phyloP scores from a whole-genome alignment of 2,888 invertebrate genomes.

The Spilarctia lutea region DNA sequence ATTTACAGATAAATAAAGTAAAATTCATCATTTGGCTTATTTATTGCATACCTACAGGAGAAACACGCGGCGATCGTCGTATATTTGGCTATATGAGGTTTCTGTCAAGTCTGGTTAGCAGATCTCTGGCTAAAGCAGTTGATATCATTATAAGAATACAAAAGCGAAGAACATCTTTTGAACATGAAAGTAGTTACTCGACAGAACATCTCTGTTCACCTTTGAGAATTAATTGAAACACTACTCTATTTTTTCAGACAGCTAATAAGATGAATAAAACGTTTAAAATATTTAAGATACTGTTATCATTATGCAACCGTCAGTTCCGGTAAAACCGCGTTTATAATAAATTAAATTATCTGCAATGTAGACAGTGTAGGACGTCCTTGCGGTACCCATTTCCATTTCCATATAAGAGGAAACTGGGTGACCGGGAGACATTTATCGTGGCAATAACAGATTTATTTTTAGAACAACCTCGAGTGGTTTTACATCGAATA shows the following conservation, averaged over 20 bases:
- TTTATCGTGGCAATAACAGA: slow-evolving; percentile 66
- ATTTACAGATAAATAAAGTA: not conserved
- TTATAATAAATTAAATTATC: slow-evolving; percentile 14
- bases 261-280: slow-evolving; percentile 32
- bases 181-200: not conserved
- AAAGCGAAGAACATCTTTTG: not conserved
- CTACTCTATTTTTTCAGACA: slow-evolving; percentile 20
- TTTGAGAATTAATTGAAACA: not conserved
- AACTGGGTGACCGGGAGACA: slow-evolving; percentile 74
- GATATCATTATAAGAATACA: not conserved
- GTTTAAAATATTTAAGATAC: slow-evolving; percentile 15
- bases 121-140: not conserved
- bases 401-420: slow-evolving; percentile 69
- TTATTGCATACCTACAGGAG: not conserved
- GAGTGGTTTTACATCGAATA: slow-evolving; percentile 57
- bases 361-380: slow-evolving; percentile 31
- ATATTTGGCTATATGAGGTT: not conserved
- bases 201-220: not conserved
- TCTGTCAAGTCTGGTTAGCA: not conserved
- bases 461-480: slow-evolving; percentile 67
- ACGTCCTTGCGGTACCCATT: slow-evolving; percentile 66
- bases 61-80: not conserved
- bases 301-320: slow-evolving; percentile 1
- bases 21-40: not conserved
- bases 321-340: not conserved